Conservation (phyloP, 2,888 invertebrate species). For the Yponomeuta evonymella region DNA sequence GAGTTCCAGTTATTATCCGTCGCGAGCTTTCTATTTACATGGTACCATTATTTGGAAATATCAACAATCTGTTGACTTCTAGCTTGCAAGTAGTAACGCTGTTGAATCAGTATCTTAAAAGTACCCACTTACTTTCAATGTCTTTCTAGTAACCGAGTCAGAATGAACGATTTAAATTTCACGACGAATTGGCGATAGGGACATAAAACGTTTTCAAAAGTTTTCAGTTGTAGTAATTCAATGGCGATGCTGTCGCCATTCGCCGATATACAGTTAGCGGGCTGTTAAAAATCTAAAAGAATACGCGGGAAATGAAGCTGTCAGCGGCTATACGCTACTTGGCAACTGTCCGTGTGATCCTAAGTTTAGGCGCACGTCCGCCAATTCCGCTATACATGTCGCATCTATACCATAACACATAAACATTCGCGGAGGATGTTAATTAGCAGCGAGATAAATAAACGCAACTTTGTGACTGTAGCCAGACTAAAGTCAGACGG, state of each 20-base stretch:
- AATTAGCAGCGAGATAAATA: slow-evolving; percentile 1
- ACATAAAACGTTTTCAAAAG: background rate
- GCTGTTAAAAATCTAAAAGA: slow-evolving; percentile 1
- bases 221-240: background rate
- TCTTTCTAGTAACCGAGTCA: too few relatives aligned
- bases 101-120: too few relatives aligned
- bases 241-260: background rate
- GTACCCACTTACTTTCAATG: too few relatives aligned
- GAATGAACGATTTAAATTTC: too few relatives aligned
- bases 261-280: background rate
- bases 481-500: background rate
- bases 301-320: background rate
- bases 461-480: background rate
- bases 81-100: too few relatives aligned
- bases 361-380: slow-evolving; percentile 1
- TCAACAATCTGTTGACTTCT: background rate
- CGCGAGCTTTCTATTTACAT: background rate
- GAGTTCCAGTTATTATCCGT: background rate
- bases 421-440: background rate
- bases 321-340: background rate
- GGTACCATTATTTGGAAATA: background rate
- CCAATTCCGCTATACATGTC: background rate
- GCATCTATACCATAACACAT: background rate
- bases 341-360: background rate
- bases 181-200: background rate